Evolutionary conservation across 2,797 vertebrate genomes (phyloP).

Genomic region (Mormyrus hasselquistii): DNA sequence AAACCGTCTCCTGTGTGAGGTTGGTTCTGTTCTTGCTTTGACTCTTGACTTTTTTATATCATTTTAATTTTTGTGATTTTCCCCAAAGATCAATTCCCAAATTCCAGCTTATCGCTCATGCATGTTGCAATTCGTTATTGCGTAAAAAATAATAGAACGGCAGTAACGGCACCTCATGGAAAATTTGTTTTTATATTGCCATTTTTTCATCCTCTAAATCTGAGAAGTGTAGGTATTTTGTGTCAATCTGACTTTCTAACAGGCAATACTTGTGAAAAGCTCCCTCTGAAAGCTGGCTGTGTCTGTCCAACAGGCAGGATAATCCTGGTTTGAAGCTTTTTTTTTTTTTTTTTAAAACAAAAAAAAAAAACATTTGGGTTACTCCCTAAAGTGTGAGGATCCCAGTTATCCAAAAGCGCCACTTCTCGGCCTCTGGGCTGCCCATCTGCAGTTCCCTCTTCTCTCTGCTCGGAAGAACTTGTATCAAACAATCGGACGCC

Average conservation of each 20-base stretch:
- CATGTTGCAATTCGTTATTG: neutral
- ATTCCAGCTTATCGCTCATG: neutral
- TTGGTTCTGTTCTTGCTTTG: neutral
- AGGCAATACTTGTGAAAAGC: neutral
- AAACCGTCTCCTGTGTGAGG: neutral
- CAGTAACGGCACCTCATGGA: neutral
- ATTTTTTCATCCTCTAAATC: neutral
- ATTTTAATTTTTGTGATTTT: neutral
- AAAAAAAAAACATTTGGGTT: neutral
- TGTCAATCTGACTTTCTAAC: neutral
- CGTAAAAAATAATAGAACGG: neutral
- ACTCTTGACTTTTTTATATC: neutral
- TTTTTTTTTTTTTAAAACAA: neutral
- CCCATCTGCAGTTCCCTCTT: neutral
- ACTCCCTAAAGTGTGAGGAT: neutral
- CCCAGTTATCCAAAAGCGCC: neutral
- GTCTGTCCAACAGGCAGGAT: neutral
- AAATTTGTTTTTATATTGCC: neutral
- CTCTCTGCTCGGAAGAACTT: neutral
- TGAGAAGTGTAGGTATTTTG: neutral
- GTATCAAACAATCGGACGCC: neutral
- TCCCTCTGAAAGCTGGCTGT: neutral
- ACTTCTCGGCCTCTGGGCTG: neutral
- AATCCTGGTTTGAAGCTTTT: neutral
- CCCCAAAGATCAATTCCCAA: neutral